Conservation (phyloP, 2,797 vertebrate genomes). For the Anolis apletophallus region DNA sequence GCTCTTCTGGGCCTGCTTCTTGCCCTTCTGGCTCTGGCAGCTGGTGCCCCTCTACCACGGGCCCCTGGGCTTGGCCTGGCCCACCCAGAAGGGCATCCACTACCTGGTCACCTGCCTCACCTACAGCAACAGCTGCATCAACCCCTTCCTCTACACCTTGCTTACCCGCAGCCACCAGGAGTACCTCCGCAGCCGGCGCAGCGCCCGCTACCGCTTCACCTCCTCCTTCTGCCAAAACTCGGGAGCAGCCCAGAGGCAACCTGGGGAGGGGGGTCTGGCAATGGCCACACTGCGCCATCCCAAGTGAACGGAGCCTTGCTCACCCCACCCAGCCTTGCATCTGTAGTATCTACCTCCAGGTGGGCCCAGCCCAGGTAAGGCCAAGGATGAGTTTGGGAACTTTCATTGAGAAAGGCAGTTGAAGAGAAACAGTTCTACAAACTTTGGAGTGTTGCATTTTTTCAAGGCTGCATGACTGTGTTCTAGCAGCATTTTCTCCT, state of each 20-base stretch:
- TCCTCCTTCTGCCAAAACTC: constrained; percentile 86
- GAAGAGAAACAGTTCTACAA: no score
- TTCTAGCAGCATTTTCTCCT: no score
- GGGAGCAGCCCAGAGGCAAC: constrained; percentile 59
- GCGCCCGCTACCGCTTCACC: constrained; percentile 91
- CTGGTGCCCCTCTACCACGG: constrained; percentile 88
- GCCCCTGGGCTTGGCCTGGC: constrained; percentile 82
- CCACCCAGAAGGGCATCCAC: constrained; percentile 90
- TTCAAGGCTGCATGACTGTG: no score
- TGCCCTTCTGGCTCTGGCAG: constrained; percentile 95
- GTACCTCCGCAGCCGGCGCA: constrained; percentile 86
- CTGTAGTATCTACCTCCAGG: not conserved
- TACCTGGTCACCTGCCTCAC: constrained; percentile 90
- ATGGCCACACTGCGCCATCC: constrained; percentile 84
- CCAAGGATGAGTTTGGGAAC: not conserved
- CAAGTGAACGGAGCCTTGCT: constrained; percentile 67
- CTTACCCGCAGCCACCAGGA: constrained; percentile 88
- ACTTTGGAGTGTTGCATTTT: no score
- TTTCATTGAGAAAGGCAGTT: not conserved
- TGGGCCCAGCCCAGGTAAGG: constrained; percentile 66
- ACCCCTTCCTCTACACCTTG: constrained; percentile 87
- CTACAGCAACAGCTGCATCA: constrained; percentile 89
- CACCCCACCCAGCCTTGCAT: not conserved
- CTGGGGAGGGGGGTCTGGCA: constrained; percentile 85
- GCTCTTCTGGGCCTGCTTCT: constrained; percentile 92